These are phyloP conservation scores for Tanypteryx hageni DNA, from an alignment of 2,888 invertebrate genomes.

Conservation along the genomic window DNA sequence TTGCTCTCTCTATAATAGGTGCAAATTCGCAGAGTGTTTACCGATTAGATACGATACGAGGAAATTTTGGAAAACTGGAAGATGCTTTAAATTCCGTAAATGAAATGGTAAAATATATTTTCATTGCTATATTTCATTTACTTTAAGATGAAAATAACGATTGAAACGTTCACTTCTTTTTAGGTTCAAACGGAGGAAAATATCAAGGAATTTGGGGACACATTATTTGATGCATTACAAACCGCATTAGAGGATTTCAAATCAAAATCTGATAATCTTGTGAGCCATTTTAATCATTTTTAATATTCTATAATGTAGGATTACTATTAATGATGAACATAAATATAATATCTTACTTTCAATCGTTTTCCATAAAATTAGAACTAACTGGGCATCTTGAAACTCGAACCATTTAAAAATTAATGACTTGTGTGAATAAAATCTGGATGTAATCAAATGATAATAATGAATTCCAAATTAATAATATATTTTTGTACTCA, in stretches of 20 bases:
- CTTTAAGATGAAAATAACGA: neutral
- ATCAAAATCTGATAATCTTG: constrained; percentile 55
- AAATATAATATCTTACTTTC: too few relatives aligned
- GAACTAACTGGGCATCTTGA: too few relatives aligned
- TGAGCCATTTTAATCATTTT: neutral
- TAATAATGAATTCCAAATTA: too few relatives aligned
- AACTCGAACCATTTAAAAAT: too few relatives aligned
- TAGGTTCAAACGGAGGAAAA: neutral
- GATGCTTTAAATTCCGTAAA: constrained; percentile 47
- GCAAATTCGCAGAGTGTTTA: constrained; percentile 43
- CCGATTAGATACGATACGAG: constrained; percentile 54
- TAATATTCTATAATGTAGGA: neutral
- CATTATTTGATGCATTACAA: constrained; percentile 44
- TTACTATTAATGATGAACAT: neutral
- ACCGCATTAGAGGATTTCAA: constrained; percentile 64
- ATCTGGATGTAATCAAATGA: too few relatives aligned
- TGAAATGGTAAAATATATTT: constrained; percentile 28
- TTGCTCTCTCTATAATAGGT: constrained; percentile 65
- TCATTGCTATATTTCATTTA: constrained; percentile 21
- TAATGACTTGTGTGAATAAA: too few relatives aligned
- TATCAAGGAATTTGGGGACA: neutral
- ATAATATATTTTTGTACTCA: too few relatives aligned
- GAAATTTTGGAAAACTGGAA: constrained; percentile 59
- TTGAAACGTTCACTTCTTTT: constrained; percentile 29
- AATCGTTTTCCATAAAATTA: too few relatives aligned